Percentiles rank a stretch among this genome's conserved stretches.
phyloP scores from a whole-genome alignment of 2,888 invertebrate genomes.

The Troilus luridus region DNA sequence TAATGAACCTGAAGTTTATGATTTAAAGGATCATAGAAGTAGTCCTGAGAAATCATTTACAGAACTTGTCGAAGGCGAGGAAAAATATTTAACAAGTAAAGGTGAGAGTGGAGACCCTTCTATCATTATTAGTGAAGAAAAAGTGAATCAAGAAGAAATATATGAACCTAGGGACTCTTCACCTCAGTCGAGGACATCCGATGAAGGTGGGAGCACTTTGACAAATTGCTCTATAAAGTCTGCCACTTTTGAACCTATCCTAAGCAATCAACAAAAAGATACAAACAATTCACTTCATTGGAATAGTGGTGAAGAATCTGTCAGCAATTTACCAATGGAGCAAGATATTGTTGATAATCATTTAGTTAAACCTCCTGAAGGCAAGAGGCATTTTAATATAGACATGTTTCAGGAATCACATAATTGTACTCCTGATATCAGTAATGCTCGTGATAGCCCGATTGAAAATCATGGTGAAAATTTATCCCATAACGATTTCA shows the following conservation, averaged over 20 bases:
- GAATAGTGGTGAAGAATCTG: conserved; percentile 42
- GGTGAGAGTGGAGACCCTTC: background rate
- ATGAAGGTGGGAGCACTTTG: conserved; percentile 11
- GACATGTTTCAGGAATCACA: conserved; percentile 60
- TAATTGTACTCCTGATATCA: conserved; percentile 16
- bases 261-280: conserved; percentile 34
- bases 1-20: background rate
- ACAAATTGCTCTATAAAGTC: conserved; percentile 30
- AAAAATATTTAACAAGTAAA: background rate
- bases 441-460: background rate
- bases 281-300: conserved; percentile 46
- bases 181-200: conserved; percentile 22
- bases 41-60: background rate
- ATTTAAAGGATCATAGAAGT: background rate
- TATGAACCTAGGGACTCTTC: conserved; percentile 49
- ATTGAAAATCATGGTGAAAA: background rate
- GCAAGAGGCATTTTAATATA: conserved; percentile 62
- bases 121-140: background rate
- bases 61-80: background rate
- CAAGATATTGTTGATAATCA: background rate
- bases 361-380: background rate
- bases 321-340: background rate
- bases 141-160: background rate
- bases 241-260: background rate
- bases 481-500: conserved; percentile 21